phyloP scores from a whole-genome alignment of 2,888 invertebrate species.

The Drosophila anceps region DNA sequence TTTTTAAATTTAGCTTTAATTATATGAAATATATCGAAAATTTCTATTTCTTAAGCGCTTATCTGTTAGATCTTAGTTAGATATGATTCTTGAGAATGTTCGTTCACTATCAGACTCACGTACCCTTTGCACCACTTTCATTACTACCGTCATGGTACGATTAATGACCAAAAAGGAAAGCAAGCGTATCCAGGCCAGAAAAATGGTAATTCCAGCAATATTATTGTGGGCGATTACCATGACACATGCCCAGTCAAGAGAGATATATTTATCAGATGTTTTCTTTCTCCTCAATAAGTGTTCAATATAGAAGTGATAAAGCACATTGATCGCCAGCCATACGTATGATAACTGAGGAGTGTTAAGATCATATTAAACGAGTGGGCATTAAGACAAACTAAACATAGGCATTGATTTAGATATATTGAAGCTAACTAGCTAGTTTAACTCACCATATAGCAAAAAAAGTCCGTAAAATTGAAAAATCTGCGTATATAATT shows the following conservation, averaged over 20 bases:
- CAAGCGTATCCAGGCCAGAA: constrained; percentile 56
- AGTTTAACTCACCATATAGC: constrained; percentile 20
- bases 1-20: too few species aligned
- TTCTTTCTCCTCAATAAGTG: not conserved
- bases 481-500: constrained; percentile 7
- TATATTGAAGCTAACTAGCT: not conserved
- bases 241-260: constrained; percentile 35
- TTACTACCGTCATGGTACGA: constrained; percentile 57
- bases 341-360: constrained; percentile 17
- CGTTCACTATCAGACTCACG: not conserved
- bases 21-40: too few species aligned
- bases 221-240: constrained; percentile 27
- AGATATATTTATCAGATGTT: constrained; percentile 12
- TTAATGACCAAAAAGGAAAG: constrained; percentile 51
- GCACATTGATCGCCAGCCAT: constrained; percentile 18
- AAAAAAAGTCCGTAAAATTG: constrained; percentile 21
- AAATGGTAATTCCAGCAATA: constrained; percentile 39
- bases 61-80: too few species aligned
- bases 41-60: too few species aligned
- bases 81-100: not conserved
- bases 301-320: constrained; percentile 11
- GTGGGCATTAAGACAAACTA: not conserved
- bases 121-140: constrained; percentile 37
- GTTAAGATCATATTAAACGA: not conserved
- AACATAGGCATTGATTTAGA: not conserved